Evolutionary conservation across 2,797 vertebrate genomes (phyloP).

Genomic region (Meriones psammophilus): DNA sequence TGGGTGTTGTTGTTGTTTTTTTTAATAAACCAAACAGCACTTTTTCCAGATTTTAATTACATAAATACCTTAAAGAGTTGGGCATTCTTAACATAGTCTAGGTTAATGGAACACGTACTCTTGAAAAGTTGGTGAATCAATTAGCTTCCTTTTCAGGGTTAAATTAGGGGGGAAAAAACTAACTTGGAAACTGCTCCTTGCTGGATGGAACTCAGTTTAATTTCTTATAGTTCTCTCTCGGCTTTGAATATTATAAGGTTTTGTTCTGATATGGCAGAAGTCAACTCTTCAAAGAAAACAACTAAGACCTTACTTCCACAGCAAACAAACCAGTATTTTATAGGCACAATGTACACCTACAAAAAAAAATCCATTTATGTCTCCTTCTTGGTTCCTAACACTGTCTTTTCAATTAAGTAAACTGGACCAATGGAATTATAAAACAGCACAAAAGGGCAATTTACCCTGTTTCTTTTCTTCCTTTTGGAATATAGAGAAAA

Average conservation of each 20-base stretch:
- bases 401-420: not conserved
- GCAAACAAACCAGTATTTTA: not conserved
- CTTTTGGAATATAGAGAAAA: not conserved
- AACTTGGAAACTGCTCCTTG: slow-evolving; percentile 38
- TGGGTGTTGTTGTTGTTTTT: not conserved
- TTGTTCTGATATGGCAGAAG: not conserved
- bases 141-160: slow-evolving; percentile 66
- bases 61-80: slow-evolving; percentile 51
- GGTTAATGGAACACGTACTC: slow-evolving; percentile 34
- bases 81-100: slow-evolving; percentile 50
- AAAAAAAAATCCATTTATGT: not conserved
- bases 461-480: too few relatives aligned
- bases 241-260: not conserved
- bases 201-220: not conserved
- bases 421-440: not conserved
- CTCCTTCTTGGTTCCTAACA: not conserved
- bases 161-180: slow-evolving; percentile 37
- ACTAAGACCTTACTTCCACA: not conserved
- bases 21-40: slow-evolving; percentile 59
- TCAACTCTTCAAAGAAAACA: slow-evolving; percentile 39
- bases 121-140: slow-evolving; percentile 57
- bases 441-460: too few relatives aligned
- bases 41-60: slow-evolving; percentile 46
- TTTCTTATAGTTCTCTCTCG: slow-evolving; percentile 19
- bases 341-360: not conserved